Conservation (phyloP, 2,888 invertebrate species). For the Temnothorax ravouxi region DNA sequence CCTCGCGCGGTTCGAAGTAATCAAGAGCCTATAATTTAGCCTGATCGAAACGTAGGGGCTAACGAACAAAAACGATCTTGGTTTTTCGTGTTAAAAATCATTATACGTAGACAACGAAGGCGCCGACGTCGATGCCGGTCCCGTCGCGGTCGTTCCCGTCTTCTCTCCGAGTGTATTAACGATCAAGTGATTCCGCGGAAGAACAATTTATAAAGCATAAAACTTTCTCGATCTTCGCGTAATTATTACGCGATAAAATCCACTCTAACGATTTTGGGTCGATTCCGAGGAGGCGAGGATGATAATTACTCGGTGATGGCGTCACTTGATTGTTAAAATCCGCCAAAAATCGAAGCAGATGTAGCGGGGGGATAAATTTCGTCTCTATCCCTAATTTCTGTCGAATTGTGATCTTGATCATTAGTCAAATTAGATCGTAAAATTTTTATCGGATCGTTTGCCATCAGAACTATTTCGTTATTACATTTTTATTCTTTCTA, state of each 20-base stretch:
- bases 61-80: constrained; percentile 86
- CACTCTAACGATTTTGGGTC: constrained; percentile 78
- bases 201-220: constrained; percentile 84
- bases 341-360: constrained; percentile 15
- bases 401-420: constrained; percentile 51
- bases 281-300: constrained; percentile 48
- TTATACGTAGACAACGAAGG: constrained; percentile 71
- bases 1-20: constrained; percentile 80
- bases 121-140: constrained; percentile 47
- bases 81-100: constrained; percentile 86
- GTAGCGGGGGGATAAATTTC: constrained; percentile 23
- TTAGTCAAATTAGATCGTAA: constrained; percentile 59
- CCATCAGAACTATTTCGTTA: constrained; percentile 13
- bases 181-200: constrained; percentile 84
- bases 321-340: constrained; percentile 59
- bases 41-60: constrained; percentile 85
- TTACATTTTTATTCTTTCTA: not conserved
- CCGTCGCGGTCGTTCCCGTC: not conserved
- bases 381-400: constrained; percentile 32
- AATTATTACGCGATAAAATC: constrained; percentile 83
- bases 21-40: constrained; percentile 86
- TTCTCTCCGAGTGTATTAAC: constrained; percentile 64
- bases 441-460: constrained; percentile 13
- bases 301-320: constrained; percentile 25
- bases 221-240: constrained; percentile 81